These are phyloP conservation scores for Propithecus coquereli DNA, from an alignment of 2,113 vertebrate genomes.

Conservation along the genomic window DNA sequence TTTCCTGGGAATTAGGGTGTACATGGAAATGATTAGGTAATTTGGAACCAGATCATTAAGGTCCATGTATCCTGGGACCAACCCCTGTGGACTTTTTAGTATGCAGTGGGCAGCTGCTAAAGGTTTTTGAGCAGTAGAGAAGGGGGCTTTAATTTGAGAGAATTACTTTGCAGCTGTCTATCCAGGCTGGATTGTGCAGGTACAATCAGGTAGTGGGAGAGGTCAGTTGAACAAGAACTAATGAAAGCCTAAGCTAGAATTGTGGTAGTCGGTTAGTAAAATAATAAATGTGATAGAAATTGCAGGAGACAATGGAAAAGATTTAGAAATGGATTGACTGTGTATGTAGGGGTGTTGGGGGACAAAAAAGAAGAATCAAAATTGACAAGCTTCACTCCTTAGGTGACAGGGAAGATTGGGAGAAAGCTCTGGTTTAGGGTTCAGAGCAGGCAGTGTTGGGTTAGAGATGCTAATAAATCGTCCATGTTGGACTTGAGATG, in stretches of 20 bases:
- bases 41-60: not conserved
- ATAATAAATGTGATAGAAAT: no score
- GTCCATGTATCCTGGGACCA: not conserved
- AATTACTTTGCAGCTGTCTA: not conserved
- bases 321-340: not conserved
- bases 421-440: not conserved
- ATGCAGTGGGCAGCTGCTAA: not conserved
- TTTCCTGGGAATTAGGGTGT: not conserved
- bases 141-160: no score
- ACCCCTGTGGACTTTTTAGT: no score
- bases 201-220: no score
- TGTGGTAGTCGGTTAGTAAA: no score
- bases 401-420: not conserved
- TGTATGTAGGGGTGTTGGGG: not conserved
- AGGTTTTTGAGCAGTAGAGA: not conserved
- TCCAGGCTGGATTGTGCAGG: not conserved
- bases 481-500: not conserved
- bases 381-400: not conserved
- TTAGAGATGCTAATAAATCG: not conserved
- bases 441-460: not conserved
- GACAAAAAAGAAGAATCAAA: not conserved
- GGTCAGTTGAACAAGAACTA: not conserved
- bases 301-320: not conserved
- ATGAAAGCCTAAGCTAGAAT: not conserved
- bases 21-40: not conserved